Evolutionary conservation across 2,797 vertebrate species (phyloP), one percentile per base, ranked within the genome.

Genomic region (Phrynocephalus guinanensis): DNA sequence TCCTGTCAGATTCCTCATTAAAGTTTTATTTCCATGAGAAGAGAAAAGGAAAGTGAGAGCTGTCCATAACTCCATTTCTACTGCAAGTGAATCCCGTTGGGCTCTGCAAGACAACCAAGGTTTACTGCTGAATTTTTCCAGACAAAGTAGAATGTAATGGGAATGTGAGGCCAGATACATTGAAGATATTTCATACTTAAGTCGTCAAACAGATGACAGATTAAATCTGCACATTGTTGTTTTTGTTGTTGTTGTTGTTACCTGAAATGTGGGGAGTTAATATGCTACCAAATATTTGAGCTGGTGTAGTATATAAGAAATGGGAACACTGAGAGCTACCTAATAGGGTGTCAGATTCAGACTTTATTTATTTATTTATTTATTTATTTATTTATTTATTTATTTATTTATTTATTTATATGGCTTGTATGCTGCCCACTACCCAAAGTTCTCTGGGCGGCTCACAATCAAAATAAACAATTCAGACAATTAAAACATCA

Each of bases 1-100:
- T 33, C 75, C 26, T 44, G 26, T 84, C 76, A 84, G 56, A 80
- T 79, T 79, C 52, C 28, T 83, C 56, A 75, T 80, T 83, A 75
- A 80, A 11, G 56, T 15, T 67, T 73, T 83, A 16, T 73, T 44
- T 78, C 18, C 67, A 9, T 67, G 9, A 44, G 3, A 67, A 66
- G 56, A 38, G 38, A 28, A 9, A 44, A 10, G 10, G n/a, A 52
- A 56, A 67, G 79, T 9, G 82, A 82, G 30, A 1, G 0, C 0
- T 85, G 3, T 60, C 77, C 28, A 84, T 85, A 11, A 30, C 4
- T 87, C 86, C 60, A 6, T 52, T 5, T 77, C 79, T 80, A 72
- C 48, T 11, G 30, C n/a, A 76, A 70, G 50, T 67, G 67, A 67
- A 79, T 16, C 77, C 48, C 24, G 22, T 6, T 84, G 38, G 28